Conservation (phyloP, 53 echinoderm and acorn worm species). For the Temnopleurus reevesii region DNA sequence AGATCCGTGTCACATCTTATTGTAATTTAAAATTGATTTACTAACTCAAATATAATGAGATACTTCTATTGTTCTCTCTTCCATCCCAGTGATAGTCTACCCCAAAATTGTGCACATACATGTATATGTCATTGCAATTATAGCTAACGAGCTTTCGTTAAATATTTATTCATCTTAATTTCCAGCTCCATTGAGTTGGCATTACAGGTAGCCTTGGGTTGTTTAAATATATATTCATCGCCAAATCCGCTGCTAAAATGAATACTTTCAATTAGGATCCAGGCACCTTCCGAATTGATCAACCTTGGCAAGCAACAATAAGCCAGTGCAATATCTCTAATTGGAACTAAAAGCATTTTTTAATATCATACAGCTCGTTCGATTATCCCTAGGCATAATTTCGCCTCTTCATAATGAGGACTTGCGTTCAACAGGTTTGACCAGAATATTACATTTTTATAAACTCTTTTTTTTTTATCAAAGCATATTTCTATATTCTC, state of each 20-base stretch:
- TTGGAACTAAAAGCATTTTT: not conserved
- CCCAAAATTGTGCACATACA: not conserved
- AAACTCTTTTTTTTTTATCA: too few relatives aligned
- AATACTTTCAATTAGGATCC: not conserved
- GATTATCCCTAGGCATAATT: not conserved
- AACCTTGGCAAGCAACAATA: not conserved
- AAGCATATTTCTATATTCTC: too few relatives aligned
- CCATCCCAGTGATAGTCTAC: not conserved
- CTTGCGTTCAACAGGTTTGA: not conserved
- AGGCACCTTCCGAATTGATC: not conserved
- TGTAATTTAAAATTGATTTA: too few relatives aligned
- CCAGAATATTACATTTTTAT: too few relatives aligned
- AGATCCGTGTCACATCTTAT: too few relatives aligned
- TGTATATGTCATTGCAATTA: not conserved
- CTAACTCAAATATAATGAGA: too few relatives aligned
- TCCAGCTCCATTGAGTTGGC: not conserved
- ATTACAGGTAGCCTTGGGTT: constrained; percentile 12
- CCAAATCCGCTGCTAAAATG: not conserved
- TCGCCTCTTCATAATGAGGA: not conserved
- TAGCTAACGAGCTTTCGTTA: not conserved
- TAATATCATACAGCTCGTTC: not conserved
- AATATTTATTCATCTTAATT: not conserved
- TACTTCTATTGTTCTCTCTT: not conserved
- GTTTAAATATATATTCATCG: not conserved
- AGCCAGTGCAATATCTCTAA: not conserved